Evolutionary conservation across 2,888 invertebrate species (phyloP), one percentile per base, ranked within the genome.

Genomic region (Hypolimnas misippus): DNA sequence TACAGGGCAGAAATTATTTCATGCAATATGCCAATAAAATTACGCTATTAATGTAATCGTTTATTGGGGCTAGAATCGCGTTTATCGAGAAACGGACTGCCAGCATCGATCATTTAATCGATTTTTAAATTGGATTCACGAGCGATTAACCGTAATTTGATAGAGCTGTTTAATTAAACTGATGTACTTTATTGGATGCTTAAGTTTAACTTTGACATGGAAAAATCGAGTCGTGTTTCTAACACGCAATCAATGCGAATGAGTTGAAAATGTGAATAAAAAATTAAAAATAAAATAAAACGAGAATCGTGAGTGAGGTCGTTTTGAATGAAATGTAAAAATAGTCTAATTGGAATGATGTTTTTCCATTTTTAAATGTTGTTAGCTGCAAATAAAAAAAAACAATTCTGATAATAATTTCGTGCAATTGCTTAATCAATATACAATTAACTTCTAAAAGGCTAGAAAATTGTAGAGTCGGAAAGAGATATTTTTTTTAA

Each of bases 11-110:
- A 35, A 21, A 59, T 53, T 59, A 68, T 70, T 67, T 68, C 71
- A 71, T 70, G 73, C 56, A 55, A 65, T 71, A 66, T 64, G 62
- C 72, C 70, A 75, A 78, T 79, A 76, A 74, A 78, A 73, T 76
- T 76, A 75, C 70, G 62, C 69, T 57, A 70, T 72, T 74, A 76
- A 68, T 70, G 72, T 70, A 75, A 73, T 75, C 70, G 74, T 68
- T 57, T 71, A 67, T 67, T 57, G 65, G 51, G 59, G 63, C 62
- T 71, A 72, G 67, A 67, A 71, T 68, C 44, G 65, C 50, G 53
- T 60, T 51, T 61, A 62, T 62, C 17, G 62, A 31, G 57, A 58
- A 40, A 42, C 17, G 42, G 19, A 42, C 17, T 42, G 42, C 51
- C 29, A 55, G 55, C 44, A 40, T 61, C 51, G 62, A 61, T 65